phyloP scores from a whole-genome alignment of 2,888 invertebrate species.

The Acheta domesticus region DNA sequence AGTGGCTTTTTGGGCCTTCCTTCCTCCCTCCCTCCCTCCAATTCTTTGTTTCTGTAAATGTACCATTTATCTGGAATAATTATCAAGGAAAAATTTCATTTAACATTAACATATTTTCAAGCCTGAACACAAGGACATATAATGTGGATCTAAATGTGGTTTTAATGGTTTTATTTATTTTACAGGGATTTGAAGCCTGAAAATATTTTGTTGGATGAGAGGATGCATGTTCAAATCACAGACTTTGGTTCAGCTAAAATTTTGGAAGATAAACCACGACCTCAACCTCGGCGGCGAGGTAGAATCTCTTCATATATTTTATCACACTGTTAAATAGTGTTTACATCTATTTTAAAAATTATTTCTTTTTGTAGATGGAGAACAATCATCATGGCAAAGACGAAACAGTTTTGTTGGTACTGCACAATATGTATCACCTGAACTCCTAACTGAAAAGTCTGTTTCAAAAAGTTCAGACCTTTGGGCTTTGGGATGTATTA shows the following conservation, averaged over 20 bases:
- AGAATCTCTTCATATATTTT: no score
- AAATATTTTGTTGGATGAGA: slow-evolving; percentile 91
- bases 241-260: slow-evolving; percentile 97
- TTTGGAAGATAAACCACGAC: slow-evolving; percentile 46
- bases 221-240: slow-evolving; percentile 93
- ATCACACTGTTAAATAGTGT: no score
- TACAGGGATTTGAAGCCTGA: slow-evolving; percentile 87
- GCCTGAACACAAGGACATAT: background rate
- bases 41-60: no score
- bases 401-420: slow-evolving; percentile 94
- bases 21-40: no score
- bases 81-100: no score
- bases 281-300: no score
- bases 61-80: no score
- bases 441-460: slow-evolving; percentile 75
- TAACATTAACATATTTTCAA: background rate
- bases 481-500: slow-evolving; percentile 96
- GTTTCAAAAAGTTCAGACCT: slow-evolving; percentile 80
- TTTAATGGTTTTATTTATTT: background rate
- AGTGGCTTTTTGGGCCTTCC: no score
- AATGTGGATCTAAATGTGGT: no score
- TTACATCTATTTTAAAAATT: background rate
- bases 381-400: slow-evolving; percentile 32
- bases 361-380: slow-evolving; percentile 19
- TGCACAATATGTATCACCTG: slow-evolving; percentile 98